Evolutionary conservation across 2,113 vertebrate genomes (phyloP), one percentile per base, ranked within the genome.

Genomic region (Urocitellus parryii): DNA sequence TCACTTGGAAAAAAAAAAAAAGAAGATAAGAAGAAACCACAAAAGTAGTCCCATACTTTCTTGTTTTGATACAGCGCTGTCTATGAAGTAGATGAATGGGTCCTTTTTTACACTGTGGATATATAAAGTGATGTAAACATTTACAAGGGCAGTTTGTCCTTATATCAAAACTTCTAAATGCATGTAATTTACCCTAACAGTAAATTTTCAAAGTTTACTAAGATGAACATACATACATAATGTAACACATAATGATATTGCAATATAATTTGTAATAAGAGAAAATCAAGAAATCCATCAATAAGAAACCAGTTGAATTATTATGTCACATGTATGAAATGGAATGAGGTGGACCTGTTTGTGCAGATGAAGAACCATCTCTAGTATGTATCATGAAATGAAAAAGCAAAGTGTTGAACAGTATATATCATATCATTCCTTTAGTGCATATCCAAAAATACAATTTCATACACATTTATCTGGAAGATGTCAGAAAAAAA

Each of bases 151-250:
- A 95, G 5, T 86, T 80, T 89, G 2, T 76, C 61, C 22, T 87
- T 88, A 20, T 53, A 80, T 76, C n/a, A 94, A 92, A 84, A 95
- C 70, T 84, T 89, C 73, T 90, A 95, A 95, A 90, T 94, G 22
- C 4, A 42, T 76, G 17, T 82, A 84, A 63, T 51, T 90, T 88
- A 84, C 42, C 2, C 29, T 88, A 53, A 80, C 11, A 27, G 68
- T 91, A 56, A 67, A 81, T 77, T 93, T 84, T n/a, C 53, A 82
- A 3, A 68, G 25, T 91, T 93, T 93, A 29, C 20, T 37, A 91
- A 91, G 37, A 67, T 73, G 74, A 90, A 67, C 24, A 74, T 25
- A 53, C 7, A 53, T 80, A 70, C 34, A 39, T 95, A 85, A 56
- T 65, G 48, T 18, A 72, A 92, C 4, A 67, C 45, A 80, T 4